phyloP scores from a whole-genome alignment of 1,140 invertebrate genomes.

The Musca vetustissima region DNA sequence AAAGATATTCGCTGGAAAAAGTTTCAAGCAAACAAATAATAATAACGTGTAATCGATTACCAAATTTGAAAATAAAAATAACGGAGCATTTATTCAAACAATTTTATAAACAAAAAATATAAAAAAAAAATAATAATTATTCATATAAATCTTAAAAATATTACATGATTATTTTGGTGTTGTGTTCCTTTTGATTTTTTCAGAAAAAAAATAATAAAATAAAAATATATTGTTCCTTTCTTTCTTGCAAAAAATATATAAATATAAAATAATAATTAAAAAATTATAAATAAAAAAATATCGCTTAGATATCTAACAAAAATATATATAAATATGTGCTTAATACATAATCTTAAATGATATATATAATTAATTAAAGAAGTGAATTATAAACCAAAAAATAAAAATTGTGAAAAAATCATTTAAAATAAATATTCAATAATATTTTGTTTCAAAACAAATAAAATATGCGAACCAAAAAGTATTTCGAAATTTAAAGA shows the following conservation, averaged over 20 bases:
- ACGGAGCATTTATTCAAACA: neutral
- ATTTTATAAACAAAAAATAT: neutral
- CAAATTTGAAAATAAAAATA: neutral
- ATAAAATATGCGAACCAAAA: neutral
- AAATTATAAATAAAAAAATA: too few species aligned
- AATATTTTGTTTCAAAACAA: neutral
- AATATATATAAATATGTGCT: too few species aligned
- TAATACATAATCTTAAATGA: too few species aligned
- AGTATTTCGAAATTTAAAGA: neutral
- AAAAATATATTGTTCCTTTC: neutral
- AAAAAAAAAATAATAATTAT: neutral
- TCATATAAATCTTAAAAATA: neutral
- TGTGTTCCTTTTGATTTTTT: constrained; percentile 7
- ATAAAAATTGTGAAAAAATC: too few species aligned
- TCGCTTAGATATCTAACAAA: too few species aligned
- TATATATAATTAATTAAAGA: too few species aligned
- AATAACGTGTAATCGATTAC: neutral
- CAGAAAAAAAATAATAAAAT: neutral
- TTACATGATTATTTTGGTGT: neutral
- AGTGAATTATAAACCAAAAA: too few species aligned
- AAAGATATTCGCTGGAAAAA: too few species aligned
- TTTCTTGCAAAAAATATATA: too few species aligned
- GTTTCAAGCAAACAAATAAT: neutral
- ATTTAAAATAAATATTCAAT: too few species aligned
- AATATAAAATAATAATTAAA: too few species aligned